Percentiles rank a stretch among this genome's conserved stretches.
Evolutionary conservation across 2,888 invertebrate species (phyloP).

Genomic region (Heliconius cydno): DNA sequence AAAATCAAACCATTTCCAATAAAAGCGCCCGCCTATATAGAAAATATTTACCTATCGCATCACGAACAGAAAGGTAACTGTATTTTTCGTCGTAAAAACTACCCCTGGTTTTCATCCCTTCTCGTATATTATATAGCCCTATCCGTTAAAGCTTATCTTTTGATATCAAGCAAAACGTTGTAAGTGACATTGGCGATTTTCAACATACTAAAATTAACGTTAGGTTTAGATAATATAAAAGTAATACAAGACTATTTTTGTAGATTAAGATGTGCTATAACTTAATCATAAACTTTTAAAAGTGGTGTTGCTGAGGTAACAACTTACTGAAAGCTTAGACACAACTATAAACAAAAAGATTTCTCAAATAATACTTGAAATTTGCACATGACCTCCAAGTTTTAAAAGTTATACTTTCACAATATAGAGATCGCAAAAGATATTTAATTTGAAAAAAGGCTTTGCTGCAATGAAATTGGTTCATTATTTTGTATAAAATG

Average conservation of each 20-base stretch:
- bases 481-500: conserved; percentile 45
- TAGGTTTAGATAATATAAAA: neutral
- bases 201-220: neutral
- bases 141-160: conserved; percentile 58
- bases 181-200: conserved; percentile 39
- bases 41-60: conserved; percentile 65
- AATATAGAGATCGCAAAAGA: conserved; percentile 18
- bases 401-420: neutral
- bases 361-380: neutral
- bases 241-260: neutral
- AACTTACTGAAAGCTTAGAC: neutral
- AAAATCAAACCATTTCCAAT: conserved; percentile 55
- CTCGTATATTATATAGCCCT: conserved; percentile 55
- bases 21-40: conserved; percentile 52
- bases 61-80: conserved; percentile 61
- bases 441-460: conserved; percentile 18
- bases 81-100: conserved; percentile 72
- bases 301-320: neutral
- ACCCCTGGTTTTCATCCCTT: conserved; percentile 68
- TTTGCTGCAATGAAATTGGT: conserved; percentile 39
- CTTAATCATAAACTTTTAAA: neutral
- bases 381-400: neutral
- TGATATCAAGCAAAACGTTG: conserved; percentile 52
- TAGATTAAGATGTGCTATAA: neutral
- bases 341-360: neutral